Evolutionary conservation across 1,140 invertebrate genomes (phyloP), one percentile per base, ranked within the genome.

Genomic region (Pseudomyrmex cubaensis): DNA sequence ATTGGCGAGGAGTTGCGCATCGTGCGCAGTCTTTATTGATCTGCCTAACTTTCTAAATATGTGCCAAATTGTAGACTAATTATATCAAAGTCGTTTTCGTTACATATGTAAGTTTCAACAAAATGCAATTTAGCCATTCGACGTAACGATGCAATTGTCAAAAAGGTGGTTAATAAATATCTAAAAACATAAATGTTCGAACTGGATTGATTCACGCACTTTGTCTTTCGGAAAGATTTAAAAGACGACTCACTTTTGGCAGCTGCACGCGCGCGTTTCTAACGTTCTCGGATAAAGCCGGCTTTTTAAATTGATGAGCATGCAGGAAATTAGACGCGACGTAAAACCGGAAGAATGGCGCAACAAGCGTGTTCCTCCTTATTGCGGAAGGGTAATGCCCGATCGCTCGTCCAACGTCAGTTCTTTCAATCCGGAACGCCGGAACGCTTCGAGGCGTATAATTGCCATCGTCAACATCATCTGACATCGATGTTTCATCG

Each of bases 311-410:
- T 78, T 50, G 76, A 84, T 59, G 44, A 22, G 83, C 61, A 46
- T 50, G 61, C 83, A 66, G 83, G 83, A 84, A 84, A 84, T 84
- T 84, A 57, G 50, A 84, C 64, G 57, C 56, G 66, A 56, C 75
- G 50, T 80, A 69, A 84, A 80, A 46, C 76, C 63, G 83, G 83
- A 84, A 84, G 83, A 80, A 22, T 13, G 83, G 76, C 76, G 83
- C 83, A 84, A 84, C 76, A 72, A 84, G 83, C 83, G 25, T 82
- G 67, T 80, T 61, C 63, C 64, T 69, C 56, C 64, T 78, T 59
- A 80, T 77, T 63, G 57, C 76, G 76, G 76, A 82, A 77, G 83
- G 76, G 76, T 67, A 84, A 84, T 80, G 76, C 66, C 83, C 83
- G 66, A 80, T 80, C 46, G 75, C 10, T 59, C 74, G 46, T 83